Evolutionary conservation across 2,888 invertebrate genomes (phyloP), one percentile per base, ranked within the genome.

Genomic region (Megastigmus dorsalis): DNA sequence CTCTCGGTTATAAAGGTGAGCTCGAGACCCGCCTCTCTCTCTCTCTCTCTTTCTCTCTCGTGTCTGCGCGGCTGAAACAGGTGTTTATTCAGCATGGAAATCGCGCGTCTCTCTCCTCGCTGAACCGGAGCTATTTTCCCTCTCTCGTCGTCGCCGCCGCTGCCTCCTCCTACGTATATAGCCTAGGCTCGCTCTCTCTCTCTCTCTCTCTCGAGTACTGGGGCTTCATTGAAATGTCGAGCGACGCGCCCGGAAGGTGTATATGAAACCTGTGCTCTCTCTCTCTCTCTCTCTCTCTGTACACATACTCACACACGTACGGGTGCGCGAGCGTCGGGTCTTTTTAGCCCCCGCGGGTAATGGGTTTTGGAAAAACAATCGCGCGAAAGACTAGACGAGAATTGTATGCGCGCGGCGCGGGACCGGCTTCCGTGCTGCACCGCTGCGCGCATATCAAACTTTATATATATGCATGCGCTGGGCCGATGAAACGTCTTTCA

Each of bases 11-110:
- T n/a, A n/a, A n/a, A n/a, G n/a, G n/a, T n/a, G n/a, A n/a, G n/a
- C n/a, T n/a, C n/a, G n/a, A n/a, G n/a, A n/a, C n/a, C n/a, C n/a
- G n/a, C n/a, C n/a, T n/a, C n/a, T n/a, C n/a, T n/a, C n/a, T n/a
- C n/a, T n/a, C n/a, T n/a, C n/a, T n/a, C n/a, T n/a, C n/a, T n/a
- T n/a, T n/a, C n/a, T n/a, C n/a, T n/a, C n/a, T n/a, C n/a, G n/a
- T n/a, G n/a, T n/a, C n/a, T n/a, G n/a, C n/a, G n/a, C n/a, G 13
- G 36, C 15, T 55, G 15, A 30, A 69, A 72, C 76, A 76, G 68
- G 63, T 76, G 76, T 72, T 76, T 72, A 69, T 76, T 72, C 67
- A 75, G 36, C 50, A 41, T 50, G 62, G 66, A 54, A 54, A 20
- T 41, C 38, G 26, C 13, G 38, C 41, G 23, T n/a, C 20, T 28